Evolutionary conservation across 2,888 invertebrate species (phyloP).

Genomic region (Campoplex nolae): DNA sequence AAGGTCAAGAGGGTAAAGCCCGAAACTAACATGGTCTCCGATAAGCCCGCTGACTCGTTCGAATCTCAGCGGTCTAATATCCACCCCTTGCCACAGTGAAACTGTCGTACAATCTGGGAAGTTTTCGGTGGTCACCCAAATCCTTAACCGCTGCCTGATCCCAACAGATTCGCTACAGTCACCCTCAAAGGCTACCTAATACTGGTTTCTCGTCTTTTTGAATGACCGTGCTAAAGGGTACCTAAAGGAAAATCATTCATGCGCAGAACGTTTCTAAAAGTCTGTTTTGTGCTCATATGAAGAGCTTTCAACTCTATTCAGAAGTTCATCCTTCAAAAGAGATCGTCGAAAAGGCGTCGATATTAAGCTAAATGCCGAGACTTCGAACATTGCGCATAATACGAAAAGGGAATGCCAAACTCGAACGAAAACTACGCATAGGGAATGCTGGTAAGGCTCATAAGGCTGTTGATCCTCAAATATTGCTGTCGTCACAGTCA

Average conservation of each 20-base stretch:
- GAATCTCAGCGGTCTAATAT: neutral
- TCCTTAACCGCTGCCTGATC: slow-evolving; percentile 40
- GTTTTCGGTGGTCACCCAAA: slow-evolving; percentile 33
- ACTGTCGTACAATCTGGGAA: slow-evolving; percentile 24
- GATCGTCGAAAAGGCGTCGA: slow-evolving; percentile 2
- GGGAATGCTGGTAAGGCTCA: slow-evolving; percentile 50
- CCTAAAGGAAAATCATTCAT: neutral
- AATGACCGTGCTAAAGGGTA: neutral
- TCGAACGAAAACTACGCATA: slow-evolving; percentile 40
- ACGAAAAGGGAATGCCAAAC: neutral
- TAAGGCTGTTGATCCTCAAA: slow-evolving; percentile 49
- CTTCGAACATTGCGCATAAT: slow-evolving; percentile 5
- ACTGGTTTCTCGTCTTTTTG: neutral
- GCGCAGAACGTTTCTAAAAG: neutral
- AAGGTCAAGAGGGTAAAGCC: neutral
- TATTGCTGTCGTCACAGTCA: slow-evolving; percentile 18
- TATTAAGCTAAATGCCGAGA: neutral
- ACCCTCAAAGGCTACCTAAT: neutral
- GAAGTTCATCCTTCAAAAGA: neutral
- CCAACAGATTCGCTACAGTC: neutral
- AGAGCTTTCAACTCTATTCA: neutral
- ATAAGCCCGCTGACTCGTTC: neutral
- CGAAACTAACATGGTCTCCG: neutral
- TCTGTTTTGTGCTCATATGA: too few relatives aligned
- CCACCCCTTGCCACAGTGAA: slow-evolving; percentile 11